Conservation (phyloP, 2,888 invertebrate genomes). For the Pilophorus perplexus region DNA sequence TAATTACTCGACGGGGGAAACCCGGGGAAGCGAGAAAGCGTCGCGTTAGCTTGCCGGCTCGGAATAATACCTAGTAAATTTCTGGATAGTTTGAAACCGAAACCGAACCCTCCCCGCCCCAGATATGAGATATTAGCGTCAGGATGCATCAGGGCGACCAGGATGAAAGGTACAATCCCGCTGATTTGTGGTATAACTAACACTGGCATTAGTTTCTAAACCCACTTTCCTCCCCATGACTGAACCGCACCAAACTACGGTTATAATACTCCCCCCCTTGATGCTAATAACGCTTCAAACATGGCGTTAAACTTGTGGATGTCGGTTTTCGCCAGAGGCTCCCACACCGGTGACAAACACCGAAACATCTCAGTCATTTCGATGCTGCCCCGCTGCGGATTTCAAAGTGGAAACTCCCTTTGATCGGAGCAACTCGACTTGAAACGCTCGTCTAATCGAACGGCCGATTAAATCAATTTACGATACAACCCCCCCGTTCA, state of each 20-base stretch:
- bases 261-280: background rate
- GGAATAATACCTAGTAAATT: conserved; percentile 23
- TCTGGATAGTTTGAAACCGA: conserved; percentile 24
- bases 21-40: background rate
- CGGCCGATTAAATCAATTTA: conserved; percentile 8
- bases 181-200: conserved; percentile 26
- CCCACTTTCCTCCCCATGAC: too few relatives aligned
- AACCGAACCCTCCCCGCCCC: background rate
- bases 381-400: background rate
- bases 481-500: background rate
- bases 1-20: background rate
- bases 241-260: background rate
- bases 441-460: background rate
- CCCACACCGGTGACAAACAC: conserved; percentile 3
- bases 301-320: background rate
- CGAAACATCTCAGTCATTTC: conserved; percentile 26
- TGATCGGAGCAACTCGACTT: background rate
- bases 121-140: background rate
- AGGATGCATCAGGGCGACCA: background rate
- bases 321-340: background rate
- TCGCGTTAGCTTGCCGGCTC: conserved; percentile 7
- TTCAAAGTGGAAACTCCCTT: background rate
- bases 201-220: conserved; percentile 20
- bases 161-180: conserved; percentile 23
- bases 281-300: background rate